Percentiles rank a stretch among this genome's conserved stretches.
Evolutionary conservation across 2,113 vertebrate genomes (phyloP).

Genomic region (Vanacampus margaritifer): DNA sequence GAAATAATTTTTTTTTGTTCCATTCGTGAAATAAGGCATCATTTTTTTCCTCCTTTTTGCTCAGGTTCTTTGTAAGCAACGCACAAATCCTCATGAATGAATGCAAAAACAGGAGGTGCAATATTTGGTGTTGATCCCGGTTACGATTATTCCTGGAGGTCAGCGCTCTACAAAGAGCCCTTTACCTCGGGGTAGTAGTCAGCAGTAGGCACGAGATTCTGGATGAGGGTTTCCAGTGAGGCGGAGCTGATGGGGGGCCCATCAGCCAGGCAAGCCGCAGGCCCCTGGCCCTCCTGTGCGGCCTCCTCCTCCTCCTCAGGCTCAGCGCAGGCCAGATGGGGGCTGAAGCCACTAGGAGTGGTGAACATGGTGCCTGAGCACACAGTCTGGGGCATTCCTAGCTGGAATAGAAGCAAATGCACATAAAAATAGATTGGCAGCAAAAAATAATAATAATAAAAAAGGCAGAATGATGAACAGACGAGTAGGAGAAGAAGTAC

Average conservation of each 20-base stretch:
- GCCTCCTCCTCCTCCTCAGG: constrained; percentile 71
- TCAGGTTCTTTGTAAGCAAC: not conserved
- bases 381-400: constrained; percentile 86
- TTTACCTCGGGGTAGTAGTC: constrained; percentile 89
- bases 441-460: not conserved
- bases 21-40: not conserved
- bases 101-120: not conserved
- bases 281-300: constrained; percentile 76
- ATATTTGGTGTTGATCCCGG: not conserved
- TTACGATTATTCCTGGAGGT: not conserved
- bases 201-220: constrained; percentile 86
- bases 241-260: constrained; percentile 83
- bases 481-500: not conserved
- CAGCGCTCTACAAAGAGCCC: not conserved
- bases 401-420: constrained; percentile 63
- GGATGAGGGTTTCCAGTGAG: constrained; percentile 87
- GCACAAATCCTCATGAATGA: not conserved
- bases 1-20: not conserved
- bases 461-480: constrained; percentile 7
- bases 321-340: constrained; percentile 76
- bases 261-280: constrained; percentile 74
- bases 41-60: not conserved
- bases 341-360: constrained; percentile 79
- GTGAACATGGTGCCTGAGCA: constrained; percentile 84
- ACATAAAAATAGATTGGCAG: constrained; percentile 16